Evolutionary conservation across 2,888 invertebrate genomes (phyloP), one percentile per base, ranked within the genome.

Genomic region (Sceliomorpha sp.): DNA sequence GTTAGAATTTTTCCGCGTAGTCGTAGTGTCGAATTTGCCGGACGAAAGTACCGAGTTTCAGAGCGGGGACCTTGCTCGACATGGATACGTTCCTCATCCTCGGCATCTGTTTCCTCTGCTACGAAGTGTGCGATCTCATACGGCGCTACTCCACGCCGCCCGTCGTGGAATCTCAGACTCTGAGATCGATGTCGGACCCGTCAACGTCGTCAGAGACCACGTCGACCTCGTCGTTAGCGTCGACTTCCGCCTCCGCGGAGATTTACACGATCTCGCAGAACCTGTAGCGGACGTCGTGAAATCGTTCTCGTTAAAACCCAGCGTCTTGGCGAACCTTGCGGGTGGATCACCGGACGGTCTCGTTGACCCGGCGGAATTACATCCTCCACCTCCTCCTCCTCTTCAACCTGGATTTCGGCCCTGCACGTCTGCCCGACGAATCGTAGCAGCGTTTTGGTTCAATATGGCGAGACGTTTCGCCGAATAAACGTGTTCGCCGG

Each of bases 51-150:
- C n/a, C n/a, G n/a, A 27, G 7, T 27, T 8, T 8, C 8, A 27
- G 31, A 31, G 10, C 9, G 9, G 50, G 27, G 24, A 39, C 12
- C 20, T 42, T 45, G n/a, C 12, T 15, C 36, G 32, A 75, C 51
- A 92, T 92, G 92, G 92, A 92, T 91, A 92, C 92, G 86, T 91
- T 92, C 84, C 89, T 92, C 83, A 90, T 92, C 81, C 89, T 92
- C 78, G 92, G 92, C 77, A 90, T 92, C 85, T 92, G 92, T 89
- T 90, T 92, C 86, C 89, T 92, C 83, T 92, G 92, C 82, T 92
- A 92, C 86, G 92, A 92, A 89, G 90, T 92, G 84, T 91, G 92
- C 87, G 92, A 92, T 85, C 89, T 92, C 84, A 90, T 92, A 39
- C 78, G 80, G 64, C 82, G 84, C 29, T 86, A 87, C 69, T 73